These are phyloP conservation scores for Tychaedon coryphoeus DNA, from an alignment of 2,113 vertebrate species.

Conservation along the genomic window DNA sequence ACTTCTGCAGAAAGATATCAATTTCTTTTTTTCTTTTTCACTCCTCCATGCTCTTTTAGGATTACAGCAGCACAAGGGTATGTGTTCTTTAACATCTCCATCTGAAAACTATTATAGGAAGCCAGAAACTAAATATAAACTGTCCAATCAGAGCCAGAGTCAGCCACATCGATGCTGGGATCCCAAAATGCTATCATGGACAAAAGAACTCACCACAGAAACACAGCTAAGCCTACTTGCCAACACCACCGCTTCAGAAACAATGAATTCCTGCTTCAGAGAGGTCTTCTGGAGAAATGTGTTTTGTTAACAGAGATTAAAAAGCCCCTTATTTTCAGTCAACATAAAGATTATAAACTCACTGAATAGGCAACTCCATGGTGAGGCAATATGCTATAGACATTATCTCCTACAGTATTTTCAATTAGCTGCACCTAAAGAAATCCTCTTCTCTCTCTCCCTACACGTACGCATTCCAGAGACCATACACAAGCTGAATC, in stretches of 20 bases:
- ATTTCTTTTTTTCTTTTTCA: background rate
- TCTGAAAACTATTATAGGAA: constrained; percentile 62
- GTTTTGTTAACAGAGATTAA: background rate
- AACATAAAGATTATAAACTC: background rate
- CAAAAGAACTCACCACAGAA: constrained; percentile 38
- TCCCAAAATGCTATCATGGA: constrained; percentile 23
- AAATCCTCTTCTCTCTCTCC: background rate
- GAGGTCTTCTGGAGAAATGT: background rate
- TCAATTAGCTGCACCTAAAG: background rate
- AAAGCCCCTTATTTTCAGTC: background rate
- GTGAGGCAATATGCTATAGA: background rate
- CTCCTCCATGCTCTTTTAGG: background rate
- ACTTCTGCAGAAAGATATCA: background rate
- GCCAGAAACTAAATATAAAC: constrained; percentile 55
- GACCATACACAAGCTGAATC: background rate
- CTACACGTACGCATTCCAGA: background rate
- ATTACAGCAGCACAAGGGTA: constrained; percentile 51
- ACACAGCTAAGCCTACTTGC: background rate
- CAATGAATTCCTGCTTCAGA: background rate
- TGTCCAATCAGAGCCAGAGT: background rate
- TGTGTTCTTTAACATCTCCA: constrained; percentile 41
- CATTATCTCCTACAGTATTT: background rate
- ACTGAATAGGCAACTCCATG: background rate
- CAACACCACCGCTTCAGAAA: background rate
- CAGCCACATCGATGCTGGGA: constrained; percentile 1